Conservation (phyloP, 2,888 invertebrate species). For the Elmis aenea region DNA sequence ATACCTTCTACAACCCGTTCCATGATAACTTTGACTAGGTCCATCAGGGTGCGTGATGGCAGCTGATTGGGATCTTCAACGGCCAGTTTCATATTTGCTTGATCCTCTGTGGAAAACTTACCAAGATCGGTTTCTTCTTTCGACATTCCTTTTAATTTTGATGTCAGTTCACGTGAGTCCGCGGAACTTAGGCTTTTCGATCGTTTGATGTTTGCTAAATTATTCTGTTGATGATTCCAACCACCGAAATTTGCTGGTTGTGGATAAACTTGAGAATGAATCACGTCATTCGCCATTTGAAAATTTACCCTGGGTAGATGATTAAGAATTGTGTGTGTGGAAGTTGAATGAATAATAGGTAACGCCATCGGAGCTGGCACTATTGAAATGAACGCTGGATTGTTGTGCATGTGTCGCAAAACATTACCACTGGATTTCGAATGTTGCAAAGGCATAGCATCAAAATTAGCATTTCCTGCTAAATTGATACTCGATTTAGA, state of each 20-base stretch:
- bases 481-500: constrained; percentile 44
- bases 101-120: constrained; percentile 68
- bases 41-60: constrained; percentile 72
- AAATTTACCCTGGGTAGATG: constrained; percentile 60
- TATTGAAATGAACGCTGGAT: constrained; percentile 34
- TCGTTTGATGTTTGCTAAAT: constrained; percentile 73
- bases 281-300: constrained; percentile 49
- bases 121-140: constrained; percentile 72
- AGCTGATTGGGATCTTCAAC: constrained; percentile 78
- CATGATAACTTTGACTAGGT: constrained; percentile 75
- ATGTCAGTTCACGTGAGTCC: constrained; percentile 63
- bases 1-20: constrained; percentile 73
- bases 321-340: constrained; percentile 56
- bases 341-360: constrained; percentile 55
- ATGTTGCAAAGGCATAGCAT: constrained; percentile 43
- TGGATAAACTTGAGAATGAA: constrained; percentile 51
- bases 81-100: constrained; percentile 68
- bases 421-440: constrained; percentile 61
- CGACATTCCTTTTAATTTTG: constrained; percentile 57
- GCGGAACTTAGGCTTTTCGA: constrained; percentile 79
- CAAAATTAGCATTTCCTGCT: constrained; percentile 32
- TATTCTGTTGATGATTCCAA: constrained; percentile 25
- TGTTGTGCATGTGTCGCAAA: constrained; percentile 51
- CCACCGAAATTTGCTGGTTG: constrained; percentile 19
- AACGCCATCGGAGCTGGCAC: constrained; percentile 36